Percentiles rank a stretch among this genome's conserved stretches.
These are phyloP conservation scores for Drosophila suboccidentalis DNA, from an alignment of 2,888 invertebrate genomes.

Conservation along the genomic window DNA sequence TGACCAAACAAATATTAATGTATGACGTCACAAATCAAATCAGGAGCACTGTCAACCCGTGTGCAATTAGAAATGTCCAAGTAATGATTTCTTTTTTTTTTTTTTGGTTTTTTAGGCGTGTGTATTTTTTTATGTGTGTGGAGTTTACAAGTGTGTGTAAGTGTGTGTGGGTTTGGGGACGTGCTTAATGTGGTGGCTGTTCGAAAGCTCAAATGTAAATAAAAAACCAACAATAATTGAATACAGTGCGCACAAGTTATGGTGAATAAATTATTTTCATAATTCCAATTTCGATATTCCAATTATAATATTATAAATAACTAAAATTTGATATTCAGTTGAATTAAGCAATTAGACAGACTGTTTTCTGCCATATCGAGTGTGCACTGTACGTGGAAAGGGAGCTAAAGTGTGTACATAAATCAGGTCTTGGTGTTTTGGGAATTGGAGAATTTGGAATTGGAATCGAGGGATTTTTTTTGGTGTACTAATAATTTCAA, in stretches of 20 bases:
- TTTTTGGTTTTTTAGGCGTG: conserved; percentile 10
- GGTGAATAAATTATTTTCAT: not conserved
- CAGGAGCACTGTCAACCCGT: conserved; percentile 16
- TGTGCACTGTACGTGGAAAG: conserved; percentile 16
- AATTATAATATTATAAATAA: too few species aligned
- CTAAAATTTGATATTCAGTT: not conserved
- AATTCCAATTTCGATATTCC: not conserved
- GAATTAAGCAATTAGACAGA: not conserved
- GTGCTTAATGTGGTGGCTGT: conserved; percentile 45
- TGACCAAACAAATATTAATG: conserved; percentile 3
- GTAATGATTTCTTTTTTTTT: not conserved
- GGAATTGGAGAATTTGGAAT: not conserved
- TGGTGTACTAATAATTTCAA: conserved; percentile 46
- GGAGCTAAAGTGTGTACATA: conserved; percentile 1
- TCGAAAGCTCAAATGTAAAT: conserved; percentile 4
- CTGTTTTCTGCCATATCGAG: conserved; percentile 11
- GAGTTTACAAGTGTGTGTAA: conserved; percentile 4
- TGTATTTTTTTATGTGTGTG: conserved; percentile 12
- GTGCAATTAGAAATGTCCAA: conserved; percentile 32
- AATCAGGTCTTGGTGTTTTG: conserved; percentile 6
- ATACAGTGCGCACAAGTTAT: conserved; percentile 23
- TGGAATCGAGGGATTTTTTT: conserved; percentile 1
- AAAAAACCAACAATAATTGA: conserved; percentile 27
- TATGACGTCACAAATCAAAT: conserved; percentile 32
- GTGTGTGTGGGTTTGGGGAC: conserved; percentile 8